Conservation (phyloP, 2,797 vertebrate species). For the Scyliorhinus canicula region DNA sequence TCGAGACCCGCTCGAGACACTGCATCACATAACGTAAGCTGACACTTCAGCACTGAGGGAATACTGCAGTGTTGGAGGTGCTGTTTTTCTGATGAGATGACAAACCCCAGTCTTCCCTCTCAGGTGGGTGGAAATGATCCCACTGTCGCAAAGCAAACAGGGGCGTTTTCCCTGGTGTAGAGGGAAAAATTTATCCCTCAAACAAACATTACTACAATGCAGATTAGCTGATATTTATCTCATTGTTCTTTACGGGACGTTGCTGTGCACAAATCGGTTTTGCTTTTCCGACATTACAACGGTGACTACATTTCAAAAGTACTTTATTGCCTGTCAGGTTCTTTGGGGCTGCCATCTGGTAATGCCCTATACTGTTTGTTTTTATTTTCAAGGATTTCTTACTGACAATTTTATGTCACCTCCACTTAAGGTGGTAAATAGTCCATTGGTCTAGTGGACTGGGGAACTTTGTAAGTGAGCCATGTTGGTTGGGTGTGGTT, state of each 20-base stretch:
- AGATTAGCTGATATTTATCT: background rate
- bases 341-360: background rate
- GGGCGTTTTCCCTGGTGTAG: background rate
- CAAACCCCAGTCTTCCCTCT: background rate
- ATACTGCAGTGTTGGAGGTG: background rate
- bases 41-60: background rate
- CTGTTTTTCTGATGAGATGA: background rate
- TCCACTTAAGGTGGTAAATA: no score
- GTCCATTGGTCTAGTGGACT: no score
- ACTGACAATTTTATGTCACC: background rate
- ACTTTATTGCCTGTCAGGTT: background rate
- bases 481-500: no score
- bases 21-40: background rate
- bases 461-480: no score
- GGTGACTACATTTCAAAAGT: background rate
- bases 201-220: background rate
- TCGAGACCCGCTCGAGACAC: background rate
- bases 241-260: background rate
- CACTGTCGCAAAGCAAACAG: background rate
- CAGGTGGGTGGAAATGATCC: background rate
- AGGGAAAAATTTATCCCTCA: background rate
- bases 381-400: conserved; percentile 11
- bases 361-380: background rate
- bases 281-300: background rate
- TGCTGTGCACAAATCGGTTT: background rate